phyloP scores from a whole-genome alignment of 2,797 vertebrate genomes.

The Poecilia picta region DNA sequence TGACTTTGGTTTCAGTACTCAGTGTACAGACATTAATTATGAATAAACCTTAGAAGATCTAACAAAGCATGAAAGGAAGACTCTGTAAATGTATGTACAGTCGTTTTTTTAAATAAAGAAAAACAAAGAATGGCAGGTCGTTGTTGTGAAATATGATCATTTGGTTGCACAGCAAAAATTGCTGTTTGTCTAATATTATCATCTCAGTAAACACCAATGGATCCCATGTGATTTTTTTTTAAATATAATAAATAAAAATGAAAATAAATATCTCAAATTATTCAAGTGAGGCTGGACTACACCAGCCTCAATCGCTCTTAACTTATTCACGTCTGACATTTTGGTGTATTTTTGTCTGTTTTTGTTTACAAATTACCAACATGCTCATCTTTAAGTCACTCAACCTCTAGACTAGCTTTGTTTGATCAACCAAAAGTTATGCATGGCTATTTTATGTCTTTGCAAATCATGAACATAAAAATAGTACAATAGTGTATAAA shows the following conservation, averaged over 20 bases:
- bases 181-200: background rate
- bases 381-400: background rate
- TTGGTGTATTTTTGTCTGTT: background rate
- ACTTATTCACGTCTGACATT: background rate
- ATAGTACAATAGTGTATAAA: background rate
- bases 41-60: background rate
- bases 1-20: background rate
- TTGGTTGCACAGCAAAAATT: background rate
- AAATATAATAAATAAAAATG: background rate
- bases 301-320: background rate
- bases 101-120: background rate
- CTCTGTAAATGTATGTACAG: background rate
- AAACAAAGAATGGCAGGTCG: background rate
- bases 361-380: background rate
- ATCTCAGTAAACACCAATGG: background rate
- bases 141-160: background rate
- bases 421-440: background rate
- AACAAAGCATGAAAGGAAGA: background rate
- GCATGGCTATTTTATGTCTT: background rate
- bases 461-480: background rate
- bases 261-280: background rate
- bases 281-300: background rate
- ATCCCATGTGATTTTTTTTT: background rate
- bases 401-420: background rate
- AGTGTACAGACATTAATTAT: background rate